Evolutionary conservation across 1,140 invertebrate species (phyloP), one percentile per base, ranked within the genome.

Genomic region (Epicauta chinensis): DNA sequence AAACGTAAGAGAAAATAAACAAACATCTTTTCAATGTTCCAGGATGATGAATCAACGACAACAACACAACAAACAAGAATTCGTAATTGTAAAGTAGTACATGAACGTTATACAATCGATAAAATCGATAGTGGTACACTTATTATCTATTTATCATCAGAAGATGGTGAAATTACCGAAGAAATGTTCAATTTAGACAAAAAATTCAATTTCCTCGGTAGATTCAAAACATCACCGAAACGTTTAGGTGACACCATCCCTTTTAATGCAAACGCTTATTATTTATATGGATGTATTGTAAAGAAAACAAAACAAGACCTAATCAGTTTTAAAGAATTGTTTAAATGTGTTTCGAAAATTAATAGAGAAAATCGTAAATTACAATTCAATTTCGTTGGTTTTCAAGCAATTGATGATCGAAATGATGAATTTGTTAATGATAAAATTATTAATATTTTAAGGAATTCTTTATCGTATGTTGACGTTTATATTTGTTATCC

Each of bases 81-180:
- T 3, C 16, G 29, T 32, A 60, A 59, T 47, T 63, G 61, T 45
- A 46, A 34, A 41, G 41, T 64, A 7, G 51, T 53, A 14, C 16
- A 56, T 39, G 44, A 38, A 31, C 40, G 14, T 0, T 43, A 57
- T 3, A 38, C 46, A 15, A 14, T 66, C n/a, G 49, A 48, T 14
- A 46, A 62, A 47, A 65, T 66, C 30, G 61, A 56, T 11, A 0
- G 5, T 9, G 45, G 41, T 6, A 64, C 66, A 6, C 42, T 62
- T 16, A 59, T 67, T 14, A 6, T 68, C 11, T 68, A 67, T 55
- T 60, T 68, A 13, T 46, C 62, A 2, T 50, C 56, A 2, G 49
- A 52, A 53, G 52, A 59, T 38, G 61, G 55, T 15, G 9, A 52
- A 29, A 17, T 53, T 13, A 56, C 65, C 14, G 49, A 60, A 11